Evolutionary conservation across 2,113 vertebrate species (phyloP), one percentile per base, ranked within the genome.

Genomic region (Hemiscyllium ocellatum): DNA sequence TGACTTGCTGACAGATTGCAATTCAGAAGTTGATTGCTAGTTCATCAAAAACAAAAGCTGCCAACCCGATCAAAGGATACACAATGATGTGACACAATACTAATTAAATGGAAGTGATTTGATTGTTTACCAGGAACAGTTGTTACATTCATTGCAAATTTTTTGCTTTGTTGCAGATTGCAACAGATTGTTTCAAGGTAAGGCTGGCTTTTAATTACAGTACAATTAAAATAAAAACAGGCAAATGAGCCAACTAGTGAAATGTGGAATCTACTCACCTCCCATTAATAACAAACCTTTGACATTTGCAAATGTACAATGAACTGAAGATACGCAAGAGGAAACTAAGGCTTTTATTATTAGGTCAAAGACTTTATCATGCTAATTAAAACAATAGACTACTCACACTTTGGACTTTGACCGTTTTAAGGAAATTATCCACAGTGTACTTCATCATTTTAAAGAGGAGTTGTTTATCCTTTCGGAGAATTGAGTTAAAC

Each of bases 1-100:
- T 72, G 93, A 95, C 93, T 72, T 70, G 93, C 37, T n/a, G 68
- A 47, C 68, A 70, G 93, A 95, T 70, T 95, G 93, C 37, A 70
- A 95, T 95, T 95, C 66, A 95, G 93, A 95, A 95, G 93, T 95
- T 95, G 93, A 95, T 93, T 93, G 89, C 89, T 95, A 95, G 68
- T 95, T 95, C 66, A 95, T 95, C 93, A 69, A 70, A 70, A 95
- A 72, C 93, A 70, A 95, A 93, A 95, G 93, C 66, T 95, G 93
- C 61, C 89, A 93, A 93, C 61, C 61, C 56, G 6, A 93, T 65
- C 89, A 93, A 93, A 94, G 15, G 66, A 94, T 70, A 94, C 68
- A 94, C 65, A 94, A 29, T 69, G 66, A 94, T 70, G 37, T 70
- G 93, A 95, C 93, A 95, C 68, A 70, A 95, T 95, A 50, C 93